Evolutionary conservation across 2,888 invertebrate species (phyloP).

Genomic region (Sialis lutaria): DNA sequence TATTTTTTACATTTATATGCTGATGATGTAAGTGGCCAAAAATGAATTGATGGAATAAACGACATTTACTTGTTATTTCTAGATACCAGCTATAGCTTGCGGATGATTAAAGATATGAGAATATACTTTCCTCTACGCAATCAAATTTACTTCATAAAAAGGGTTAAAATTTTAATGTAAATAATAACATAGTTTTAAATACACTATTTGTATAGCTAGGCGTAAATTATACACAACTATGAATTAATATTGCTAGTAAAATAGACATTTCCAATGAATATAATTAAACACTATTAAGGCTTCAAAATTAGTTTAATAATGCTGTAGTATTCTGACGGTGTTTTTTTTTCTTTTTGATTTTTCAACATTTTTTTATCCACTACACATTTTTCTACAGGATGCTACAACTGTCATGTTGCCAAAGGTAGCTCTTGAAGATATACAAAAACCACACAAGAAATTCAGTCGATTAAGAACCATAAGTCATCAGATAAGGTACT

Average conservation of each 20-base stretch:
- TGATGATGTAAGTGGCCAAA: neutral
- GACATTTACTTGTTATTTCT: neutral
- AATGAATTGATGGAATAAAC: neutral
- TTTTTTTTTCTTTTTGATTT: neutral
- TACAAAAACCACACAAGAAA: constrained; percentile 36
- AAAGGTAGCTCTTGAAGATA: constrained; percentile 36
- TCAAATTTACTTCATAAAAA: too few species aligned
- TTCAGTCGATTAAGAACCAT: constrained; percentile 52
- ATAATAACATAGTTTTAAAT: too few species aligned
- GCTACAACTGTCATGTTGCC: constrained; percentile 37
- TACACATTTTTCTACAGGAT: neutral
- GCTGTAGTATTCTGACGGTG: too few species aligned
- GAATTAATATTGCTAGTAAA: too few species aligned
- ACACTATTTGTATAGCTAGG: too few species aligned
- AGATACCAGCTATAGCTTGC: constrained; percentile 6
- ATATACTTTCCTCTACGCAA: too few species aligned
- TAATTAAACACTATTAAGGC: too few species aligned
- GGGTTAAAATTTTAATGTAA: too few species aligned
- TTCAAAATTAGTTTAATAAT: too few species aligned
- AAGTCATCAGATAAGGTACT: constrained; percentile 58
- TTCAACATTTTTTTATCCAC: constrained; percentile 27
- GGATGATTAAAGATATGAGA: constrained; percentile 2
- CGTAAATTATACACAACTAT: too few species aligned
- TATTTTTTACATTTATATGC: neutral
- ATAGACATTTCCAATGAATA: too few species aligned